Evolutionary conservation across 2,797 vertebrate species (phyloP).

Genomic region (Macropus fuliginosus): DNA sequence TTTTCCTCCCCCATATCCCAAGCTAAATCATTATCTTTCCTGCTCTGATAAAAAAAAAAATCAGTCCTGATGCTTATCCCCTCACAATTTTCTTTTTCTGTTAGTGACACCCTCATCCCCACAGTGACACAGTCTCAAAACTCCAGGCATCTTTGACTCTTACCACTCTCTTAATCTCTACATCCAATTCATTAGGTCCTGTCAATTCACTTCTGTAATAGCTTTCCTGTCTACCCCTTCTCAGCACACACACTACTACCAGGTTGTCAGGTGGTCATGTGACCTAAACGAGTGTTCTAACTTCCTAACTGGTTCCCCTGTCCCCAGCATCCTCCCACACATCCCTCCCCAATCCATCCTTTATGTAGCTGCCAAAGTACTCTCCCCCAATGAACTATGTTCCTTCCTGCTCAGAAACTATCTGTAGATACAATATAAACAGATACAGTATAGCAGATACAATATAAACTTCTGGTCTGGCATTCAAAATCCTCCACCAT

Average conservation of each 20-base stretch:
- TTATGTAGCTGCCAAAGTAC: neutral
- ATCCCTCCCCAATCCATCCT: neutral
- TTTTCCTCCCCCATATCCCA: neutral
- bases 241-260: neutral
- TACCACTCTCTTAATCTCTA: neutral
- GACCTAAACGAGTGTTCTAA: neutral
- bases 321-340: neutral
- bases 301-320: neutral
- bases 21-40: neutral
- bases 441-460: neutral
- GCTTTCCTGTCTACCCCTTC: neutral
- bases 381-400: neutral
- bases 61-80: neutral
- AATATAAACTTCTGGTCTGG: neutral
- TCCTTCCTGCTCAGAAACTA: neutral
- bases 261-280: neutral
- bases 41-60: neutral
- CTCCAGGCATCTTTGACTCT: neutral
- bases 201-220: neutral
- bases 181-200: neutral
- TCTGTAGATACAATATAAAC: neutral
- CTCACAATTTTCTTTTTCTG: neutral
- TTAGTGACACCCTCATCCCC: neutral
- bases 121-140: neutral
- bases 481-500: neutral